These are phyloP conservation scores for Agriopis leucophaearia DNA, from an alignment of 2,888 invertebrate genomes.

Conservation along the genomic window DNA sequence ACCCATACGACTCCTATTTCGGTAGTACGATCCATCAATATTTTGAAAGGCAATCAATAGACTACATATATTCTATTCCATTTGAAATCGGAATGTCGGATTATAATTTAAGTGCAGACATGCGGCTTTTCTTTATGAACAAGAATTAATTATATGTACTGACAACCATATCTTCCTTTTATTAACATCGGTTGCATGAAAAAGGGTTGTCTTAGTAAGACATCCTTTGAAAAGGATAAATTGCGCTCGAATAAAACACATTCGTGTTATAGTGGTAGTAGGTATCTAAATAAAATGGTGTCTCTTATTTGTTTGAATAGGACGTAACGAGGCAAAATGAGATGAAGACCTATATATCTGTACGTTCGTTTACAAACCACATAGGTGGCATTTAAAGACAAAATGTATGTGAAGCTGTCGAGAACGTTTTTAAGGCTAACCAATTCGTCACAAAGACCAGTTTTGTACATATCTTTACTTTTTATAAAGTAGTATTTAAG, in stretches of 20 bases:
- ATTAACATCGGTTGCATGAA: slow-evolving; percentile 12
- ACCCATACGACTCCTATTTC: neutral
- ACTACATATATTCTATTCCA: neutral
- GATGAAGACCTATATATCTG: slow-evolving; percentile 5
- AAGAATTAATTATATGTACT: slow-evolving; percentile 11
- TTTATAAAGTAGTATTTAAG: too few species aligned
- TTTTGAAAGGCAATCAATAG: slow-evolving; percentile 1
- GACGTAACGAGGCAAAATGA: slow-evolving; percentile 1
- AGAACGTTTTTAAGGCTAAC: neutral
- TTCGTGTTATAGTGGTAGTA: slow-evolving; percentile 5
- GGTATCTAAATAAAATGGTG: neutral
- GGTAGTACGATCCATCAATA: slow-evolving; percentile 10
- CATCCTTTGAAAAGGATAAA: slow-evolving; percentile 12
- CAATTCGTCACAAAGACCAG: neutral
- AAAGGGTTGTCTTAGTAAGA: slow-evolving; percentile 10
- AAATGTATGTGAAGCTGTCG: neutral
- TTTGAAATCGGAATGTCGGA: neutral
- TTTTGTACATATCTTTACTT: too few species aligned
- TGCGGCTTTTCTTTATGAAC: neutral
- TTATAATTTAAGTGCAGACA: neutral
- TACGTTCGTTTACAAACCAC: slow-evolving; percentile 3
- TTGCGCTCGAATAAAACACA: neutral
- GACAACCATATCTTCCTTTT: slow-evolving; percentile 11
- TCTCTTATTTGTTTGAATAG: slow-evolving; percentile 13
- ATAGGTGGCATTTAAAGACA: neutral